Evolutionary conservation across 2,113 vertebrate genomes (phyloP), one percentile per base, ranked within the genome.

Genomic region (Emydura subglobosa): DNA sequence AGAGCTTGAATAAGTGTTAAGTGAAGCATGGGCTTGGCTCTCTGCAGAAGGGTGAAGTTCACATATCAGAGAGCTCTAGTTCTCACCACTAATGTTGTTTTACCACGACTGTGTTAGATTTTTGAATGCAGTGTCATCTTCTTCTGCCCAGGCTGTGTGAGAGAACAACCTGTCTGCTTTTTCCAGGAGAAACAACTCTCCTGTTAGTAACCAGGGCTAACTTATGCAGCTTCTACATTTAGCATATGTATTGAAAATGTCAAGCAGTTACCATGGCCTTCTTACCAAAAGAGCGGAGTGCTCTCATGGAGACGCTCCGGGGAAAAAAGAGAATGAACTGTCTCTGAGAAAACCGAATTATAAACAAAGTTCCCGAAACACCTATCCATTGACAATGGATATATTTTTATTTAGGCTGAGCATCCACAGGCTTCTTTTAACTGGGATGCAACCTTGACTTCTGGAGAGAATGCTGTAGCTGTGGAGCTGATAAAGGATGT

Each of bases 311-410:
- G 80, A 95, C 31, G 24, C 11, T 96, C 89, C 83, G 93, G 93
- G 91, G 82, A 57, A 59, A 65, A 44, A 84, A 44, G 90, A 21
- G 17, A 68, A 68, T 61, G 80, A 92, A 94, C 59, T 34, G 82
- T 98, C 87, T 97, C 96, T 86, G 97, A 76, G 97, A 97, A 98
- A 97, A 97, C 93, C 94, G 68, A 86, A 55, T 39, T 7, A n/a
- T 90, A 97, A 98, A 97, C 97, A 97, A 81, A 94, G 95, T 96
- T 97, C 94, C 91, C 74, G 24, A 94, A 92, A 97, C 88, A 88
- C 92, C 57, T 42, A 47, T 85, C 44, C 91, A 83, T 81, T 96
- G 95, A 97, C 96, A 95, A 2, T 34, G 27, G 8, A 19, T 92
- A 0, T 97, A 39, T 97, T 97, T 98, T 97, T 97, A 93, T 97